Percentiles rank a stretch among this genome's conserved stretches.
Conservation (phyloP, 2,888 invertebrate genomes). For the Trachelus troglodyta region DNA sequence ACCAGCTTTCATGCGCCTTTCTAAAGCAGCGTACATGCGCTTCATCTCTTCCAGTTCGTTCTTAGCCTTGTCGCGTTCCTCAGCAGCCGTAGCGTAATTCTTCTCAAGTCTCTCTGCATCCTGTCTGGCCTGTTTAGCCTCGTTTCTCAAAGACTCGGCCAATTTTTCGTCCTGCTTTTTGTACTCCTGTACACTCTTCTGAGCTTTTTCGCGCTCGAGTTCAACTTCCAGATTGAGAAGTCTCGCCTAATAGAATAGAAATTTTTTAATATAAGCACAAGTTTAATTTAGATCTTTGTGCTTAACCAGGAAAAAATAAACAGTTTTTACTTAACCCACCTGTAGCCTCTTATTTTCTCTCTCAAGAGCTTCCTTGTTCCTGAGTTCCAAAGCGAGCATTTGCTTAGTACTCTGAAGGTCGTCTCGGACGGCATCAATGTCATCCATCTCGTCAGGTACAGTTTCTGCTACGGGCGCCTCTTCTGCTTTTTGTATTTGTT, state of each 20-base stretch:
- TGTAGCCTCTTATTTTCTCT: slow-evolving; percentile 85
- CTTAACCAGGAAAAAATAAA: slow-evolving; percentile 1
- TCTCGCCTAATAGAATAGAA: slow-evolving; percentile 68
- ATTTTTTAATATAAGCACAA: not conserved
- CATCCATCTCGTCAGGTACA: slow-evolving; percentile 83
- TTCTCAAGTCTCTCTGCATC: slow-evolving; percentile 84
- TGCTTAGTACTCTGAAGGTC: slow-evolving; percentile 93
- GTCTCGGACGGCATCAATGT: slow-evolving; percentile 90
- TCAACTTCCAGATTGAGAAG: slow-evolving; percentile 86
- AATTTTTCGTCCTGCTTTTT: slow-evolving; percentile 73
- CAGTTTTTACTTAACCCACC: slow-evolving; percentile 35
- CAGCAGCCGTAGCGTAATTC: slow-evolving; percentile 80
- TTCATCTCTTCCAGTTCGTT: slow-evolving; percentile 84
- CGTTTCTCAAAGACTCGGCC: slow-evolving; percentile 77
- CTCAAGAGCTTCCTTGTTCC: slow-evolving; percentile 86
- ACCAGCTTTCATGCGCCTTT: slow-evolving; percentile 71
- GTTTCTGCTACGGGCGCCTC: slow-evolving; percentile 70
- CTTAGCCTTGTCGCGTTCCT: slow-evolving; percentile 80
- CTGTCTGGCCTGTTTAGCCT: slow-evolving; percentile 81
- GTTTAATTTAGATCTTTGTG: no score
- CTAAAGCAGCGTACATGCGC: slow-evolving; percentile 80
- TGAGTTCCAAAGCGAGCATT: slow-evolving; percentile 85
- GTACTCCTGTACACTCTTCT: slow-evolving; percentile 50
- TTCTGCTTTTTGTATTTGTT: slow-evolving; percentile 84
- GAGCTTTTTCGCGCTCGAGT: slow-evolving; percentile 77